phyloP scores from a whole-genome alignment of 2,888 invertebrate genomes.

The Tipula lateralis region DNA sequence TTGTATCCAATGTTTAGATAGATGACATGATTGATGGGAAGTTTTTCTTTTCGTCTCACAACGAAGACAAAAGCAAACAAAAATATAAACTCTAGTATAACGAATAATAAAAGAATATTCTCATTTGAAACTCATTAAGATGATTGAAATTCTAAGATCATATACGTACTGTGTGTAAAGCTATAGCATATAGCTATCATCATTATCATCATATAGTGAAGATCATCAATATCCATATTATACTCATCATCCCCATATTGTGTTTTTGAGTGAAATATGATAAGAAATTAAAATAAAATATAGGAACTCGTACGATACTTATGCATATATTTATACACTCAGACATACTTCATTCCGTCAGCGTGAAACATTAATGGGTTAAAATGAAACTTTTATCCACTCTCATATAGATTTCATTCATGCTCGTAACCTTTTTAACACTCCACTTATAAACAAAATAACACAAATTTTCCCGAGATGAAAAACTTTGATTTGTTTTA shows the following conservation, averaged over 20 bases:
- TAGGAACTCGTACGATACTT: not conserved
- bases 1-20: not conserved
- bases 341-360: not conserved
- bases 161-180: not conserved
- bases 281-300: not conserved
- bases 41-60: not conserved
- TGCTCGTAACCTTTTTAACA: not conserved
- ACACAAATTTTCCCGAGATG: not conserved
- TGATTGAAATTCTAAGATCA: not conserved
- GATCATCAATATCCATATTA: slow-evolving; percentile 1
- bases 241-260: not conserved
- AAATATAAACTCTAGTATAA: not conserved
- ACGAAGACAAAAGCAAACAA: not conserved
- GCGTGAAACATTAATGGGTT: not conserved
- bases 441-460: not conserved
- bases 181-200: not conserved
- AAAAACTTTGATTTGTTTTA: not conserved
- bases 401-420: not conserved
- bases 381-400: not conserved
- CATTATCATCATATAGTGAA: not conserved
- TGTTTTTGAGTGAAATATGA: not conserved
- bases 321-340: not conserved
- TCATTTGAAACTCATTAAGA: not conserved
- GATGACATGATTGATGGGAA: not conserved
- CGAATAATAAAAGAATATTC: not conserved